Evolutionary conservation across 2,113 vertebrate genomes (phyloP), one percentile per base, ranked within the genome.

Genomic region (Gila orcuttii): DNA sequence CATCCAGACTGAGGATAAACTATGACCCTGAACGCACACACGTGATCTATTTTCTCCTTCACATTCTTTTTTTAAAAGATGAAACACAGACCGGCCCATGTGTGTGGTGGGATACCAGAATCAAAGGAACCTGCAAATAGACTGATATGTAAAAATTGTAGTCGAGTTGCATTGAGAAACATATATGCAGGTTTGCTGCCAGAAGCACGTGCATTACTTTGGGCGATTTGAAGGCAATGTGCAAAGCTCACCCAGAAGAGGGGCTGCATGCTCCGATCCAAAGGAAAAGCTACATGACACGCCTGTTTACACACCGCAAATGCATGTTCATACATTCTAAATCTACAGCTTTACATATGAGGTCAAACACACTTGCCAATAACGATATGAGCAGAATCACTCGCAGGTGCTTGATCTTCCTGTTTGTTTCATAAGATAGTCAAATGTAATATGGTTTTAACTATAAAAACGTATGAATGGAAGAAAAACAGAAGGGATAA

Each of bases 111-210:
- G 74, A 71, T 23, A 64, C 42, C 45, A 52, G 76, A 87, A 81
- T 81, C 77, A 76, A 85, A 80, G 68, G 31, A 8, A n/a, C 42
- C 33, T 55, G 62, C n/a, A 74, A 78, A 73, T 68, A 71, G 79
- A 78, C 83, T 39, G 52, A 87, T 83, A 87, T 64, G 55, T 77
- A 76, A 39, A 8, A 55, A 83, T 9, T 73, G 68, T 66, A 66
- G 87, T 50, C 33, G 69, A 79, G 78, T 79, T 60, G 79, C 75
- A 89, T 90, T 87, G 86, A 88, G 66, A 86, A 90, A 88, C 85
- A 88, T 90, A 83, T 86, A 89, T 89, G 86, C 88, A 59, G 50
- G 89, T 85, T 83, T n/a, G 86, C 68, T 87, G 87, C 80, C 85
- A 85, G 89, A 85, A 85, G 62, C 64, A n/a, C 6, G 59, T n/a